A percentile compares a stretch with the other conserved stretches of the same genome.
Evolutionary conservation across 2,888 invertebrate species (phyloP).

Genomic region (Pedicia rivosa): DNA sequence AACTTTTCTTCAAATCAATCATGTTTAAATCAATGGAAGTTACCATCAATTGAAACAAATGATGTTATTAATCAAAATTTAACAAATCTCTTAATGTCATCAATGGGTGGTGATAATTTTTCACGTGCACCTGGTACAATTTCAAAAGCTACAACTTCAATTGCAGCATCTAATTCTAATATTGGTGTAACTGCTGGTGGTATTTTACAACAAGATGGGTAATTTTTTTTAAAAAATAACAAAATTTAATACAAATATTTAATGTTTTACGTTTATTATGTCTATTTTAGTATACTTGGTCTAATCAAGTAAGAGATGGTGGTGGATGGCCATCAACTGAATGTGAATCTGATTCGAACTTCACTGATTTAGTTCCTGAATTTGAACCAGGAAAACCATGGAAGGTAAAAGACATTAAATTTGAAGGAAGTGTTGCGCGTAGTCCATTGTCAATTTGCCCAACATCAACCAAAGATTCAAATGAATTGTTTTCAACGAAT

Average conservation of each 20-base stretch:
- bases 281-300: conserved; percentile 45
- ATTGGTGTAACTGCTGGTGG: conserved; percentile 32
- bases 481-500: conserved; percentile 52
- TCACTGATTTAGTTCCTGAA: conserved; percentile 84
- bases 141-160: conserved; percentile 46
- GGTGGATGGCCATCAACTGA: conserved; percentile 60
- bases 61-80: background rate
- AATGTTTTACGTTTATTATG: conserved; percentile 8
- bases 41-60: conserved; percentile 64
- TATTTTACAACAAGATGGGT: conserved; percentile 47
- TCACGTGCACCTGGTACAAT: conserved; percentile 79
- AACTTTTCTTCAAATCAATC: conserved; percentile 40
- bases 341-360: conserved; percentile 45
- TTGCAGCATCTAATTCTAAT: conserved; percentile 20
- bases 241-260: conserved; percentile 7
- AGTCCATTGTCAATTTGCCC: conserved; percentile 63
- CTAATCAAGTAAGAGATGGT: conserved; percentile 53
- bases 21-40: conserved; percentile 82
- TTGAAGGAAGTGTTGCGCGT: conserved; percentile 76
- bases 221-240: conserved; percentile 8
- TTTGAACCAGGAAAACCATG: conserved; percentile 98
- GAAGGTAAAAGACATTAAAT: too few species aligned
- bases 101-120: conserved; percentile 58
- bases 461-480: conserved; percentile 70
- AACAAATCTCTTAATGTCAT: conserved; percentile 25